Evolutionary conservation across 2,113 vertebrate species (phyloP).

Genomic region (Xyliphius kryptos): DNA sequence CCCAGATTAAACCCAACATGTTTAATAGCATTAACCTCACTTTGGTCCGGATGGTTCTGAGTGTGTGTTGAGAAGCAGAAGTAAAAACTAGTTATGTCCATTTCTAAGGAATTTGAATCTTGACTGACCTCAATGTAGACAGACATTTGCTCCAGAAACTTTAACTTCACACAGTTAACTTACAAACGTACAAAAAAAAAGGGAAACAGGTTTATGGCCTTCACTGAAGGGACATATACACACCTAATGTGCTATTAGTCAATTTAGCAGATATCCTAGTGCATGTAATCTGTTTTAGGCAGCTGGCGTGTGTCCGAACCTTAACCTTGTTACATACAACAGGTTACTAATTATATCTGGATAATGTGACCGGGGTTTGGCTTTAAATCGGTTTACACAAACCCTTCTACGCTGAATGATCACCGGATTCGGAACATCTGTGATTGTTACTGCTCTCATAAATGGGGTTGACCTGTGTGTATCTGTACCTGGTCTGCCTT

Average conservation of each 20-base stretch:
- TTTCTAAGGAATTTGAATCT: neutral
- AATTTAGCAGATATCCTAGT: conserved; percentile 2
- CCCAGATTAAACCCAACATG: neutral
- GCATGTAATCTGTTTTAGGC: neutral
- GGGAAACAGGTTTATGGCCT: conserved; percentile 1
- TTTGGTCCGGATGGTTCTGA: conserved; percentile 16
- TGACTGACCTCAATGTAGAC: neutral
- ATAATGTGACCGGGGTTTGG: neutral
- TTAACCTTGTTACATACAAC: neutral
- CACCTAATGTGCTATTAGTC: neutral
- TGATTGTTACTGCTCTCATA: no score
- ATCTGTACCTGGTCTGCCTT: no score
- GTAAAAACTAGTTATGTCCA: conserved; percentile 1
- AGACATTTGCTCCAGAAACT: neutral
- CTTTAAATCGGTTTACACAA: neutral
- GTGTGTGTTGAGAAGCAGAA: neutral
- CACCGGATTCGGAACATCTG: no score
- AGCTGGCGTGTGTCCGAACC: neutral
- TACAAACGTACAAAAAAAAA: neutral
- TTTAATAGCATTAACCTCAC: conserved; percentile 1
- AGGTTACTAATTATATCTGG: neutral
- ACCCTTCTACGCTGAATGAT: no score
- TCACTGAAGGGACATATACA: conserved; percentile 21
- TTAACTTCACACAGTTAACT: neutral
- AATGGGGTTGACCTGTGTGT: no score